Percentiles rank a stretch among this genome's conserved stretches.
Evolutionary conservation across 2,888 invertebrate species (phyloP).

Genomic region (Neocrepidodera transversa): DNA sequence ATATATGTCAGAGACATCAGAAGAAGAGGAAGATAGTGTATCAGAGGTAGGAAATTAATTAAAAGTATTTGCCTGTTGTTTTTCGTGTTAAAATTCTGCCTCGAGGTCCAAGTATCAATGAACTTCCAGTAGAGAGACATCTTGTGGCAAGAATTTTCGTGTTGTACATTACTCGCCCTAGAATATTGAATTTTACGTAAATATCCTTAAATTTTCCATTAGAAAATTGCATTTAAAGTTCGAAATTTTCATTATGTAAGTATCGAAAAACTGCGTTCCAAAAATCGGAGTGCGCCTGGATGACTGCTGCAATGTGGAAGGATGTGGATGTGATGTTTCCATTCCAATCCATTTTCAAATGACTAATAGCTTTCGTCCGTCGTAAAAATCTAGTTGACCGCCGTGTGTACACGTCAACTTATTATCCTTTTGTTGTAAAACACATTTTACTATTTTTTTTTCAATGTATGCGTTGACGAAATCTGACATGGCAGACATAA

Average conservation of each 20-base stretch:
- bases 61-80: constrained; percentile 48
- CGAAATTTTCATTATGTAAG: constrained; percentile 39
- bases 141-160: constrained; percentile 62
- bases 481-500: not conserved
- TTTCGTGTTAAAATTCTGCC: constrained; percentile 50
- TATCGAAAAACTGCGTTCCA: constrained; percentile 31
- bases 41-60: constrained; percentile 80
- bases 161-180: constrained; percentile 42
- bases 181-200: constrained; percentile 41
- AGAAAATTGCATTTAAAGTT: constrained; percentile 20
- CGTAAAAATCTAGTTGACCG: constrained; percentile 37
- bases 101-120: constrained; percentile 63
- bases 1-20: constrained; percentile 92
- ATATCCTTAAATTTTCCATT: constrained; percentile 27
- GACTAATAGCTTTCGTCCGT: constrained; percentile 34
- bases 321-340: constrained; percentile 33
- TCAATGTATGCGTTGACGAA: not conserved
- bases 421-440: constrained; percentile 34
- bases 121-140: constrained; percentile 71
- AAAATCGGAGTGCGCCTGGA: constrained; percentile 36
- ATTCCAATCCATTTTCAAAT: constrained; percentile 24
- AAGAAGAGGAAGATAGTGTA: constrained; percentile 95
- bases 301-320: constrained; percentile 28
- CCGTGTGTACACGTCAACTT: constrained; percentile 41
- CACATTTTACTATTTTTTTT: not conserved